Conservation (phyloP, 2,797 vertebrate genomes). For the Sebastes iracundus region DNA sequence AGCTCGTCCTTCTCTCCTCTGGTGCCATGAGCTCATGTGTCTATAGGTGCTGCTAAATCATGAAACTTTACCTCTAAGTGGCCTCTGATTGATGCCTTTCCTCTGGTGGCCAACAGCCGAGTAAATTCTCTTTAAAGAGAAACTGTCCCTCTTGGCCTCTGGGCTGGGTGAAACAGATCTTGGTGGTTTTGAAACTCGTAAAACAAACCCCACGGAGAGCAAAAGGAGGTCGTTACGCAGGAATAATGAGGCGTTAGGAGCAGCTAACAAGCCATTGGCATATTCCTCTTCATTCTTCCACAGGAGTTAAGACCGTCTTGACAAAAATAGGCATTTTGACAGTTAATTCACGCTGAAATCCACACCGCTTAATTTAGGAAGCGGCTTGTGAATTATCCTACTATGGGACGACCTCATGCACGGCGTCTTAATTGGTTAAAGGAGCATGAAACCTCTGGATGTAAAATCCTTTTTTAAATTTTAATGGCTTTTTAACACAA, state of each 20-base stretch:
- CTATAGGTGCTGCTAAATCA: slow-evolving; percentile 31
- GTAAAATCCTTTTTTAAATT: slow-evolving; percentile 26
- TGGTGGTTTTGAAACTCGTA: slow-evolving; percentile 50
- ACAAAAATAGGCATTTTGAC: slow-evolving; percentile 15
- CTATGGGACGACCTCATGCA: slow-evolving; percentile 17
- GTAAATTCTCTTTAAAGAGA: slow-evolving; percentile 51
- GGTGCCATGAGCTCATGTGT: slow-evolving; percentile 37
- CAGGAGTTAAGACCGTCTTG: slow-evolving; percentile 8
- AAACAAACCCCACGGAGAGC: slow-evolving; percentile 47
- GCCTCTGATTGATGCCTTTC: slow-evolving; percentile 58
- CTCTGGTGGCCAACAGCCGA: slow-evolving; percentile 44
- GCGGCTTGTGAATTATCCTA: slow-evolving; percentile 2
- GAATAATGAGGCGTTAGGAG: slow-evolving; percentile 38
- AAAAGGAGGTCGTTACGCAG: slow-evolving; percentile 30
- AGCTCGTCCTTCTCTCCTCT: slow-evolving; percentile 7
- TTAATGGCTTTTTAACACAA: slow-evolving; percentile 33
- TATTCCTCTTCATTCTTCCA: slow-evolving; percentile 22
- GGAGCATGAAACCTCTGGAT: slow-evolving; percentile 21
- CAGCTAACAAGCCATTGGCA: slow-evolving; percentile 26
- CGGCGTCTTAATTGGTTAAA: slow-evolving; percentile 18
- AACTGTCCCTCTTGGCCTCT: slow-evolving; percentile 44
- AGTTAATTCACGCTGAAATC: slow-evolving; percentile 23
- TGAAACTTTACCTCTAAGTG: slow-evolving; percentile 59
- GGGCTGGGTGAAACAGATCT: slow-evolving; percentile 39
- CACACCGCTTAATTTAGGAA: slow-evolving; percentile 3